Evolutionary conservation across 2,113 vertebrate genomes (phyloP).

Genomic region (Lasiurus borealis): DNA sequence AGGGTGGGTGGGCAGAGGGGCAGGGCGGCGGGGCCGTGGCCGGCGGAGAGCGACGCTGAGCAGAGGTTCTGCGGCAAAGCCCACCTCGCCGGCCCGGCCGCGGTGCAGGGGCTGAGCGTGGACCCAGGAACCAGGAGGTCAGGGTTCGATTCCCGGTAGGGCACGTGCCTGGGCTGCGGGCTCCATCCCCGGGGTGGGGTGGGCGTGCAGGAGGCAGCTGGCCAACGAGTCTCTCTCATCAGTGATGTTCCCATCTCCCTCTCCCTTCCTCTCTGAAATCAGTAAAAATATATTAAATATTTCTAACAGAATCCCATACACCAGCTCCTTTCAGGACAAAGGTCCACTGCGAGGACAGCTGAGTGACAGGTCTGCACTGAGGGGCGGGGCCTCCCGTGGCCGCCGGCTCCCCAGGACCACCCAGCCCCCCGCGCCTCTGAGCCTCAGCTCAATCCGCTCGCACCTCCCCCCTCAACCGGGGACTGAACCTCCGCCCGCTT

Average conservation of each 20-base stretch:
- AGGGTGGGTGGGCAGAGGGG: neutral
- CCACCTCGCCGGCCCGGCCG: neutral
- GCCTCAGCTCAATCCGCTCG: fast-evolving
- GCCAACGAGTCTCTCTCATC: too few species aligned
- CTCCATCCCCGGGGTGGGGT: too few species aligned
- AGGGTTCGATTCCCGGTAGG: too few species aligned
- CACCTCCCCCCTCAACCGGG: neutral
- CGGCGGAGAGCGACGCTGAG: fast-evolving
- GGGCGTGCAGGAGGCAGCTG: too few species aligned
- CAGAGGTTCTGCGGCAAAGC: neutral
- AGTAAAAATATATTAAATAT: too few species aligned
- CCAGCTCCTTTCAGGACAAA: too few species aligned
- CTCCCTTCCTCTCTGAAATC: too few species aligned
- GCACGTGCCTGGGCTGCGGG: too few species aligned
- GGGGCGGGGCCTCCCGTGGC: fast-evolving
- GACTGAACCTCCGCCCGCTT: fast-evolving
- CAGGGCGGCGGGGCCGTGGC: fast-evolving
- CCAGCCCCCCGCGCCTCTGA: fast-evolving
- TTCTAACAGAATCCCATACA: fast-evolving
- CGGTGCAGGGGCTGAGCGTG: too few species aligned
- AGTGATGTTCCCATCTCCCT: too few species aligned
- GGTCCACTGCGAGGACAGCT: fast-evolving
- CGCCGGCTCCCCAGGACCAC: fast-evolving
- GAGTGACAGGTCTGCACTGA: fast-evolving
- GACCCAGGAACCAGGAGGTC: too few species aligned